Evolutionary conservation across 2,113 vertebrate species (phyloP), one percentile per base, ranked within the genome.

Genomic region (Malurus elegans): DNA sequence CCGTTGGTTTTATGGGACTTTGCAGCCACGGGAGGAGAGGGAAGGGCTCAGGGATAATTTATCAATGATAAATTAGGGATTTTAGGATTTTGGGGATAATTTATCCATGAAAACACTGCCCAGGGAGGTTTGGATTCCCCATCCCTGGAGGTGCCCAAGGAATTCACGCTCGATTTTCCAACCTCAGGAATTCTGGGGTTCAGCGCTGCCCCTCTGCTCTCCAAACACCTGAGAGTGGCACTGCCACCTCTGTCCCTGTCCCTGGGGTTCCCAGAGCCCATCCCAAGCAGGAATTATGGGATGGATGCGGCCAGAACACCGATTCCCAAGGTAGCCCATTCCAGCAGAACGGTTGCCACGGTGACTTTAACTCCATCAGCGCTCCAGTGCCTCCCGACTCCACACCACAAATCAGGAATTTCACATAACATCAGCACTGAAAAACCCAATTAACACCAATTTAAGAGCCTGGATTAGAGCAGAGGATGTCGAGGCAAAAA

Each of bases 341-440:
- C 44, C 86, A 97, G 96, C 74, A 62, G 26, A 95, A 97, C 79
- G 78, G 97, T 97, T 97, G 90, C 96, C 91, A 97, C 20, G 84
- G 96, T 93, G 84, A 97, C 96, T 62, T 95, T 95, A 95, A 97
- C 96, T 95, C 93, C 92, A 94, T 36, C 88, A 24, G 6, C 13
- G n/a, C n/a, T n/a, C n/a, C n/a, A n/a, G n/a, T n/a, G n/a, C n/a
- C 60, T 89, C 70, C 54, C 29, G 6, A 48, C 47, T 76, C 89
- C 79, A 36, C 79, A 57, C 90, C 38, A 38, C 75, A 76, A 70
- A 96, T 87, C 91, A 87, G 75, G 61, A 67, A 84, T 48, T 72
- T 79, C 56, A 69, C 62, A 42, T n/a, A 78, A 90, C 70, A 31
- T 79, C 47, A 85, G 81, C 83, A 66, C 80, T 61, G 48, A 95